Conservation (phyloP, 1,140 invertebrate species). For the Teleopsis dalmanni region DNA sequence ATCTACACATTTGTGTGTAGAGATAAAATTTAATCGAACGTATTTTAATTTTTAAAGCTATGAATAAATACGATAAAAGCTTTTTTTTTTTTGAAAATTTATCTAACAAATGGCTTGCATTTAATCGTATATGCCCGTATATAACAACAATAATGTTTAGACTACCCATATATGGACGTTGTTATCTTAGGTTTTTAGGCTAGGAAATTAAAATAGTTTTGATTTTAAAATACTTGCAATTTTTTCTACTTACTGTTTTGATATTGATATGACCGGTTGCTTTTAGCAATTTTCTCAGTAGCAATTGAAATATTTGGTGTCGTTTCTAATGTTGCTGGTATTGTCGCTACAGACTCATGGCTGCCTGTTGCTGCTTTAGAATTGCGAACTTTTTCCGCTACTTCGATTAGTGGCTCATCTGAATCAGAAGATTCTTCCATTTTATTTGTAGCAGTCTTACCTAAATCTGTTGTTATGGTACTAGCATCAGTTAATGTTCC, state of each 20-base stretch:
- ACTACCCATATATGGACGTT: too few relatives aligned
- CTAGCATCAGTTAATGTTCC: too few relatives aligned
- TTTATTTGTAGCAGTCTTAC: conserved; percentile 11
- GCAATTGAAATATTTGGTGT: conserved; percentile 3
- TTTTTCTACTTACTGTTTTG: conserved; percentile 20
- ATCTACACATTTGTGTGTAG: too few relatives aligned
- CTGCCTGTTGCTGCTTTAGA: conserved; percentile 29
- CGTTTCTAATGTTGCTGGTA: background rate
- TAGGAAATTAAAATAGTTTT: too few relatives aligned
- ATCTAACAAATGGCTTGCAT: background rate
- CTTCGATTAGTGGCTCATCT: conserved; percentile 68
- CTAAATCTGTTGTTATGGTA: background rate
- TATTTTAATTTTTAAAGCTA: too few relatives aligned
- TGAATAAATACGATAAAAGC: background rate
- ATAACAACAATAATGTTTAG: background rate
- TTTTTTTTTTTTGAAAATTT: background rate
- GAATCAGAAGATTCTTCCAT: conserved; percentile 66
- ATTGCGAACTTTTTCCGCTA: conserved; percentile 59
- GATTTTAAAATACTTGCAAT: conserved; percentile 1
- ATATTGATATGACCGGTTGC: conserved; percentile 24
- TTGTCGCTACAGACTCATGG: background rate
- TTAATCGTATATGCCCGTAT: background rate
- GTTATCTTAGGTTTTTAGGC: too few relatives aligned
- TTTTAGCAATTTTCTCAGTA: conserved; percentile 17
- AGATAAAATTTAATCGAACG: too few relatives aligned